Evolutionary conservation across 2,888 invertebrate genomes (phyloP).

Genomic region (Aplocera efformata): DNA sequence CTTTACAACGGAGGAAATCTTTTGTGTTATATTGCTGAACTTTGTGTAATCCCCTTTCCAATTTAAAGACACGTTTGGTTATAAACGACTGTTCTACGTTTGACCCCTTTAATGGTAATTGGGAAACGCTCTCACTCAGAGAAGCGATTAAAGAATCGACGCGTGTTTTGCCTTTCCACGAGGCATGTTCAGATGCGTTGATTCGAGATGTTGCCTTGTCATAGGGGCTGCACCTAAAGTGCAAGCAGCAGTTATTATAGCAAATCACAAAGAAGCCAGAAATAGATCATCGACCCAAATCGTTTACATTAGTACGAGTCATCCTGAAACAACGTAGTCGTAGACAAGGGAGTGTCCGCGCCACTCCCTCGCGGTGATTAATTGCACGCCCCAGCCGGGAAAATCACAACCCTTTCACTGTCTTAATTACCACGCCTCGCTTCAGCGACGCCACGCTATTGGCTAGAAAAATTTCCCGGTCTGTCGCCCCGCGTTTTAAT

Average conservation of each 20-base stretch:
- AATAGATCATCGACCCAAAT: slow-evolving; percentile 19
- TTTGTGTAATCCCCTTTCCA: slow-evolving; percentile 2
- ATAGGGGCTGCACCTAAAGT: too few relatives aligned
- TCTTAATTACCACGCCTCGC: slow-evolving; percentile 78
- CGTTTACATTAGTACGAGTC: slow-evolving; percentile 27
- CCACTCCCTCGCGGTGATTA: slow-evolving; percentile 62
- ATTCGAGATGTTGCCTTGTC: too few relatives aligned
- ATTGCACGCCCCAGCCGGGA: slow-evolving; percentile 67
- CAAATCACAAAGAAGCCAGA: slow-evolving; percentile 8
- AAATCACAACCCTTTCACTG: slow-evolving; percentile 76
- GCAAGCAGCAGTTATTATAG: too few relatives aligned
- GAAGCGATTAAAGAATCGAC: neutral
- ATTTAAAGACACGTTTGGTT: slow-evolving; percentile 1
- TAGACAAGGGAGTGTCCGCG: slow-evolving; percentile 44
- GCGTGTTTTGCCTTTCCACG: too few relatives aligned
- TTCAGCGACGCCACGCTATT: slow-evolving; percentile 65
- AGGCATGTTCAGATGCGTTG: too few relatives aligned
- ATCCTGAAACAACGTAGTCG: slow-evolving; percentile 34
- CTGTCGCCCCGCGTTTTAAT: slow-evolving; percentile 69
- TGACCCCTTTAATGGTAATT: neutral
- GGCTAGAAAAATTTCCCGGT: slow-evolving; percentile 50
- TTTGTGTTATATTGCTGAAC: slow-evolving; percentile 16
- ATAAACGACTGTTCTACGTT: neutral
- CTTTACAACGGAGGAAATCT: slow-evolving; percentile 22
- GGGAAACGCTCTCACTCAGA: neutral